A percentile compares a stretch with the other conserved stretches of the same genome.
Conservation (phyloP, 2,113 vertebrate species). For the human region GRCh38 chr3:13674501-13675000, state of each 20-base stretch:
- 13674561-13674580: rapidly evolving
- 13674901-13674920: not conserved
- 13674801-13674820: not conserved
- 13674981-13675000: not conserved
- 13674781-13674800: not conserved
- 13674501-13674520: not conserved
- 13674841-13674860: no score
- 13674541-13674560: not conserved
- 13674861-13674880: not conserved
- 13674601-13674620: no score
- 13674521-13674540: not conserved
- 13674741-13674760: not conserved
- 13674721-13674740: not conserved
- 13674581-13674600: no score
- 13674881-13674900: not conserved
- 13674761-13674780: not conserved
- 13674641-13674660: not conserved
- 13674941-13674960: not conserved
- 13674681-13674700: not conserved
- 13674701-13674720: not conserved
- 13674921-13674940: not conserved
- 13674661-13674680: not conserved
- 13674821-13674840: rapidly evolving
- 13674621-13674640: no score
- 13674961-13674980: not conserved